Percentiles rank a stretch among this genome's conserved stretches.
These are phyloP conservation scores for Poeciliopsis turneri DNA, from an alignment of 2,797 vertebrate genomes.

Conservation along the genomic window DNA sequence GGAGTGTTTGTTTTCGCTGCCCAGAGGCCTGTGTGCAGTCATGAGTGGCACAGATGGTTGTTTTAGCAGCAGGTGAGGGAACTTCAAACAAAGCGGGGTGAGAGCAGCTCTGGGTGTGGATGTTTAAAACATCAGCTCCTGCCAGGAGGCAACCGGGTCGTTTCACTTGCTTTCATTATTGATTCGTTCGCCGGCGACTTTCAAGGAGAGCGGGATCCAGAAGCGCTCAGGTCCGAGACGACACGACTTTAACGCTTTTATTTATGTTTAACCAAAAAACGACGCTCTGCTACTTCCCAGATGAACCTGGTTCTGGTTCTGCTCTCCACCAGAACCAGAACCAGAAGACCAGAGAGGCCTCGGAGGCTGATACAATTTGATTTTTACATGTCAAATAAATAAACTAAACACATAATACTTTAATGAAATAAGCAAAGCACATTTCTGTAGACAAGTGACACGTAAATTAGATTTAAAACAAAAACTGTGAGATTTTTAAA, in stretches of 20 bases:
- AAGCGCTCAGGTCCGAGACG: background rate
- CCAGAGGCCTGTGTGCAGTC: slow-evolving; percentile 47
- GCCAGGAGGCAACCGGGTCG: slow-evolving; percentile 55
- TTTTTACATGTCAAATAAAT: too few species aligned
- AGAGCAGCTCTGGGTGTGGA: slow-evolving; percentile 55
- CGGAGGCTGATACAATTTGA: too few species aligned
- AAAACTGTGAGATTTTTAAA: too few species aligned
- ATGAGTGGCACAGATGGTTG: slow-evolving; percentile 69
- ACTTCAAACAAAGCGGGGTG: slow-evolving; percentile 55
- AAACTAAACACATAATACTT: too few species aligned
- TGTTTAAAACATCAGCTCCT: slow-evolving; percentile 69
- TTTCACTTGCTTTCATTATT: slow-evolving; percentile 46
- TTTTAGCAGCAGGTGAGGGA: slow-evolving; percentile 70
- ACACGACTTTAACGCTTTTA: background rate
- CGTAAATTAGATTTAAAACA: too few species aligned
- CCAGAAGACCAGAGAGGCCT: too few species aligned
- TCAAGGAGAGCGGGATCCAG: slow-evolving; percentile 22
- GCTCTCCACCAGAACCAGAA: too few species aligned
- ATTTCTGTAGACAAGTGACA: too few species aligned
- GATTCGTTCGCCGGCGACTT: slow-evolving; percentile 53
- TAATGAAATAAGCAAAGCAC: too few species aligned
- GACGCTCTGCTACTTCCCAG: background rate
- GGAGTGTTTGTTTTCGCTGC: slow-evolving; percentile 29
- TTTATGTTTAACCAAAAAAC: background rate
- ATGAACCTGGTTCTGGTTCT: background rate